Percentiles rank a stretch among this genome's conserved stretches.
Evolutionary conservation across 1,140 invertebrate species (phyloP).

Genomic region (Glomeris maerens): DNA sequence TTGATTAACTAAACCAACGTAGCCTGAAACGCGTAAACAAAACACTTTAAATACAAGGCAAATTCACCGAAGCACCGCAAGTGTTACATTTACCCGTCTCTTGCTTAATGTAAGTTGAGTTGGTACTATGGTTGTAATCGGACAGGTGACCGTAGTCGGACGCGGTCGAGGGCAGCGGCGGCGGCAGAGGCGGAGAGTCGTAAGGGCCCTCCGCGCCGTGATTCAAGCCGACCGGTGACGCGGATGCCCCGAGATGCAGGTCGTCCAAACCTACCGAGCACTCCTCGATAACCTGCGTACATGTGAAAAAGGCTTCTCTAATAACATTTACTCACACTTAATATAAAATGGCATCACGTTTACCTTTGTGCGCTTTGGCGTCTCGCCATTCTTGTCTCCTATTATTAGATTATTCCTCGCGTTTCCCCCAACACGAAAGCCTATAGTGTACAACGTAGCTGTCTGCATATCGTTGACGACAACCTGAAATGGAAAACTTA

Average conservation of each 20-base stretch:
- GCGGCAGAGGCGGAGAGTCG: slow-evolving; percentile 15
- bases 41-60: slow-evolving; percentile 9
- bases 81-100: slow-evolving; percentile 26
- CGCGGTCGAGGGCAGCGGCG: no score
- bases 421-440: slow-evolving; percentile 27
- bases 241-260: slow-evolving; percentile 37
- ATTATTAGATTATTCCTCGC: slow-evolving; percentile 26
- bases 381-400: slow-evolving; percentile 16
- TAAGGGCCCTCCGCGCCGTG: slow-evolving; percentile 14
- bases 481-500: slow-evolving; percentile 22
- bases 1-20: slow-evolving; percentile 81
- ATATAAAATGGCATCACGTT: no score
- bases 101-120: slow-evolving; percentile 28
- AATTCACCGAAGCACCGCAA: background rate
- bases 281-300: slow-evolving; percentile 24
- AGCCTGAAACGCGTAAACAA: slow-evolving; percentile 35
- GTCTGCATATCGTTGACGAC: slow-evolving; percentile 28
- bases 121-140: slow-evolving; percentile 24
- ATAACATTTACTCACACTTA: no score
- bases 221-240: slow-evolving; percentile 36
- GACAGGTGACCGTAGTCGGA: slow-evolving; percentile 16
- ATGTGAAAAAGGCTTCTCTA: no score
- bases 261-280: slow-evolving; percentile 26
- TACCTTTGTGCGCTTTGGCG: slow-evolving; percentile 18
- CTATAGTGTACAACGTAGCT: slow-evolving; percentile 32